Evolutionary conservation across 2,888 invertebrate genomes (phyloP).

Genomic region (Furcula furcula): DNA sequence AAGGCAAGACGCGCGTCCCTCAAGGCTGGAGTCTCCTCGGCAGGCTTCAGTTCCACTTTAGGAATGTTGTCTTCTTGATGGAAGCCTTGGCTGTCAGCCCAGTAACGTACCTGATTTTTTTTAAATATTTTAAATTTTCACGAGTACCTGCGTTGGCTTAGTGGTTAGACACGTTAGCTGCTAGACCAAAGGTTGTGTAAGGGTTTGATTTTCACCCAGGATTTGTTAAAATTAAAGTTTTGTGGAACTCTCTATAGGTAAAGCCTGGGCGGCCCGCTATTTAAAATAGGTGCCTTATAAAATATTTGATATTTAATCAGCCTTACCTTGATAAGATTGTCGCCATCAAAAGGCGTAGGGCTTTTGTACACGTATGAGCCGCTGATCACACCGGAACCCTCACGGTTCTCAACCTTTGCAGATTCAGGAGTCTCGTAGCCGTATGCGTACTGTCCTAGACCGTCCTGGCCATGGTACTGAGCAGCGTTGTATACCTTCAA

Average conservation of each 20-base stretch:
- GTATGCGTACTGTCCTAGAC: constrained; percentile 86
- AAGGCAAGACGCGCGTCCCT: constrained; percentile 86
- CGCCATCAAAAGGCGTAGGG: constrained; percentile 39
- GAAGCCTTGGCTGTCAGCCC: constrained; percentile 89
- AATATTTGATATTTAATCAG: too few relatives aligned
- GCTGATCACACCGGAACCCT: constrained; percentile 84
- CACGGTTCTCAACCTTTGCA: constrained; percentile 86
- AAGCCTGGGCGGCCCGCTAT: too few relatives aligned
- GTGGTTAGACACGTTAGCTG: too few relatives aligned
- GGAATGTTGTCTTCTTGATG: constrained; percentile 89
- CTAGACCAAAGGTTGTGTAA: too few relatives aligned
- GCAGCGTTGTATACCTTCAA: constrained; percentile 84
- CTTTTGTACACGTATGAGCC: constrained; percentile 88
- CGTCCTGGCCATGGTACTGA: constrained; percentile 87
- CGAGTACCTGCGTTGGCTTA: too few relatives aligned
- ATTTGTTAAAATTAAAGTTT: too few relatives aligned
- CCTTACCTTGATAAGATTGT: constrained; percentile 82
- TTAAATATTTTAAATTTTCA: too few relatives aligned
- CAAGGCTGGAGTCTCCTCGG: constrained; percentile 87
- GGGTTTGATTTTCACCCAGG: too few relatives aligned
- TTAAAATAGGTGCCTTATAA: too few relatives aligned
- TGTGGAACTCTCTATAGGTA: too few relatives aligned
- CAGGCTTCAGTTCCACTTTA: constrained; percentile 82
- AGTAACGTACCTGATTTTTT: constrained; percentile 86
- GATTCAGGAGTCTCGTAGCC: constrained; percentile 89